phyloP scores from a whole-genome alignment of 2,888 invertebrate species.

The Scaptomyza tumidula region DNA sequence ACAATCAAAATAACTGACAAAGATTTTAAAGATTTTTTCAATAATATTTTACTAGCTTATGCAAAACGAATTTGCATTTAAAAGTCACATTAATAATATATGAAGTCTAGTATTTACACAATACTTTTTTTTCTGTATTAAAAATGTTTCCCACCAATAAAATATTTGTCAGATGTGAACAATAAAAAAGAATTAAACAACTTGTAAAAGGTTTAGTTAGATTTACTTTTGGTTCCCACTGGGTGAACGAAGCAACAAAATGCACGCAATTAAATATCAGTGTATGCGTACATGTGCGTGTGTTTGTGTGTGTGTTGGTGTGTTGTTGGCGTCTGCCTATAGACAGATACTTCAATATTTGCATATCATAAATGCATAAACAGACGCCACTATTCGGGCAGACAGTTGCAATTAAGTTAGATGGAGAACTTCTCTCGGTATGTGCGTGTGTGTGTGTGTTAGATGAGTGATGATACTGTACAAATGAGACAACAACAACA shows the following conservation, averaged over 20 bases:
- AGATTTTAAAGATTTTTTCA: too few species aligned
- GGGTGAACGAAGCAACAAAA: constrained; percentile 34
- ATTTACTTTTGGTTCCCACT: constrained; percentile 9
- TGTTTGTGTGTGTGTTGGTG: constrained; percentile 4
- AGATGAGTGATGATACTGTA: constrained; percentile 40
- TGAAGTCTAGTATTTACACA: too few species aligned
- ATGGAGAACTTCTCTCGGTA: constrained; percentile 18
- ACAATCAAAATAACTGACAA: too few species aligned
- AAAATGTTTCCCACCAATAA: too few species aligned
- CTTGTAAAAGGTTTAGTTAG: not conserved
- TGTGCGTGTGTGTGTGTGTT: constrained; percentile 16
- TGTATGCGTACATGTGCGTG: constrained; percentile 5
- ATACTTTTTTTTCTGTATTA: too few species aligned
- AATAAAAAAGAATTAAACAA: too few species aligned
- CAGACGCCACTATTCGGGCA: constrained; percentile 66
- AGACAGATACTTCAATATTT: constrained; percentile 76
- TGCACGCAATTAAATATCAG: constrained; percentile 54
- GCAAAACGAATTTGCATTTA: too few species aligned
- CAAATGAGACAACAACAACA: constrained; percentile 54
- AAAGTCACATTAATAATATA: too few species aligned
- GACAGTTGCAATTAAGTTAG: constrained; percentile 76
- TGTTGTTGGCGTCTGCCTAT: constrained; percentile 25
- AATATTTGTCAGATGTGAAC: too few species aligned
- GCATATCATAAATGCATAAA: constrained; percentile 79
- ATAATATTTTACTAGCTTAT: too few species aligned